A percentile compares a stretch with the other conserved stretches of the same genome.
Evolutionary conservation across 2,797 vertebrate genomes (phyloP).

Genomic region (Coreius guichenoti): DNA sequence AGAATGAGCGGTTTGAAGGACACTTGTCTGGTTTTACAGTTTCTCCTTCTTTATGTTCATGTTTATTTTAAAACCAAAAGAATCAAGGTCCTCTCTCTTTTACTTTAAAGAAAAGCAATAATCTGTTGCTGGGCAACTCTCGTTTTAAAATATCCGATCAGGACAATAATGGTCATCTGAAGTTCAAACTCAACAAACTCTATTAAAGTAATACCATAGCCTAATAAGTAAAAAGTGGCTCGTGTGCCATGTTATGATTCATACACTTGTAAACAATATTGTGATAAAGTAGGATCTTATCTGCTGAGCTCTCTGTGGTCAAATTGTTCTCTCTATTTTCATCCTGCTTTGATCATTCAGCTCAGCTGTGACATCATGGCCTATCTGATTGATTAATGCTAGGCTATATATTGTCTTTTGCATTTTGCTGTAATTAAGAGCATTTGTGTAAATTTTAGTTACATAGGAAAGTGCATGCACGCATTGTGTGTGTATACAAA

Average conservation of each 20-base stretch:
- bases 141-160: slow-evolving; percentile 65
- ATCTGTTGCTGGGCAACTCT: slow-evolving; percentile 77
- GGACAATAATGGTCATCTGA: slow-evolving; percentile 35
- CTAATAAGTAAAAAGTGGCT: neutral
- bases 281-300: slow-evolving; percentile 1
- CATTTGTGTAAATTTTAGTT: neutral
- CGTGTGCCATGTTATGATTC: neutral
- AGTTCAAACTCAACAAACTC: neutral
- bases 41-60: slow-evolving; percentile 50
- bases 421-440: neutral
- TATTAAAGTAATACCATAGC: neutral
- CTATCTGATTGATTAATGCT: neutral
- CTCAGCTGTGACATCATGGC: slow-evolving; percentile 4
- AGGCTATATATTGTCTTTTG: neutral
- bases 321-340: neutral
- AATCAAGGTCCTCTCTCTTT: slow-evolving; percentile 67
- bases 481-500: slow-evolving; percentile 12
- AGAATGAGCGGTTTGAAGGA: slow-evolving; percentile 54
- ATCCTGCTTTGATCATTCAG: neutral
- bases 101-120: slow-evolving; percentile 74
- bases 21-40: slow-evolving; percentile 54
- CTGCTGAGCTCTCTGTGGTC: neutral
- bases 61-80: slow-evolving; percentile 62
- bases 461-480: neutral
- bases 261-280: slow-evolving; percentile 1